These are phyloP conservation scores for Cyanoramphus novaezelandiae DNA, from an alignment of 2,113 vertebrate species.

Conservation along the genomic window DNA sequence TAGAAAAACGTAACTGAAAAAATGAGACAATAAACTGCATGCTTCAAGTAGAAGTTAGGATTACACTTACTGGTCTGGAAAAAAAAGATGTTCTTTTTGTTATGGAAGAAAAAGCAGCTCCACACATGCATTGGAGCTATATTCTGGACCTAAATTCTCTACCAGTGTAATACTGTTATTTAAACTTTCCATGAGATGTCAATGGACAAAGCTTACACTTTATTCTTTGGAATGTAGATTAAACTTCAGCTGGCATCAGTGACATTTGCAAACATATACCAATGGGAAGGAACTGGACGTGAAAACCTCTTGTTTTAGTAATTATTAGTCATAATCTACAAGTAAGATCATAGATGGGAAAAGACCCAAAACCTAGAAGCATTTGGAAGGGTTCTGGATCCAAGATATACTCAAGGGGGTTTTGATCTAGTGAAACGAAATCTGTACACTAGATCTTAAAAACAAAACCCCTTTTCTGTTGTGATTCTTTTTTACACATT, in stretches of 20 bases:
- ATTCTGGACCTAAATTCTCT: background rate
- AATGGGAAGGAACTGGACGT: background rate
- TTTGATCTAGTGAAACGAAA: background rate
- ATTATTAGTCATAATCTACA: background rate
- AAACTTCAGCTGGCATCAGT: background rate
- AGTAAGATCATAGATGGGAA: background rate
- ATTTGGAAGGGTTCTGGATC: background rate
- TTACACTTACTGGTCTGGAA: background rate
- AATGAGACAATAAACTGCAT: background rate
- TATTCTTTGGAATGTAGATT: background rate
- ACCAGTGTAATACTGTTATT: background rate
- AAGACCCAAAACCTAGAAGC: background rate
- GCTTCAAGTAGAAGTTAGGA: slow-evolving; percentile 3
- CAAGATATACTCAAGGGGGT: background rate
- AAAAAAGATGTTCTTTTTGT: background rate
- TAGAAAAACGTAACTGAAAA: slow-evolving; percentile 18
- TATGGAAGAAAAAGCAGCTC: background rate
- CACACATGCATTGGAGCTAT: background rate
- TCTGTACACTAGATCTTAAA: background rate
- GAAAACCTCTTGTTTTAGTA: background rate
- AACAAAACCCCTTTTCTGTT: background rate
- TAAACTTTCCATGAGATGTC: background rate
- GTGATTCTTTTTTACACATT: background rate
- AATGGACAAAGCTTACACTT: background rate
- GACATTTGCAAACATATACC: background rate